Percentiles rank a stretch among this genome's conserved stretches.
Evolutionary conservation across 2,113 vertebrate genomes (phyloP).

Genomic region (Dipodomys ordii): DNA sequence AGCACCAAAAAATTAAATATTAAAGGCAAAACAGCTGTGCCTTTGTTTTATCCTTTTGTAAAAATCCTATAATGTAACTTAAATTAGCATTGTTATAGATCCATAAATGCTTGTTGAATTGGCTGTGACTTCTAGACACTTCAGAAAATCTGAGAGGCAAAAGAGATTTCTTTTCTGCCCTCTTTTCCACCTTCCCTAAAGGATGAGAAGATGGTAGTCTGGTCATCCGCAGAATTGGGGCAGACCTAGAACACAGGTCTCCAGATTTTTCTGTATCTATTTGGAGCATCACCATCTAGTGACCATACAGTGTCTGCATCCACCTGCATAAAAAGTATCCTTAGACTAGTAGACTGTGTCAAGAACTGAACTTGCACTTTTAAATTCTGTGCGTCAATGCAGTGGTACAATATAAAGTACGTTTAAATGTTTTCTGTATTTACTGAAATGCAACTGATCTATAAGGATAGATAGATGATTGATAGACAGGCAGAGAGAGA

Average conservation of each 20-base stretch:
- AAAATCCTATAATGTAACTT: background rate
- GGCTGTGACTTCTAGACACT: background rate
- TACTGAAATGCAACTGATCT: too few relatives aligned
- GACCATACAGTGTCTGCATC: background rate
- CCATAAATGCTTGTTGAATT: background rate
- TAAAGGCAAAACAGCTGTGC: background rate
- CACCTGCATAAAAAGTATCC: background rate
- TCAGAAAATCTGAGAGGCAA: background rate
- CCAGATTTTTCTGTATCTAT: background rate
- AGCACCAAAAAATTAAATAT: background rate
- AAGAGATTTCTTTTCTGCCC: background rate
- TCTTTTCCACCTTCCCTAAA: background rate
- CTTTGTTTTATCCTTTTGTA: background rate
- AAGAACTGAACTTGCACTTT: background rate
- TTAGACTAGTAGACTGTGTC: background rate
- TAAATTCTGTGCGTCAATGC: too few relatives aligned
- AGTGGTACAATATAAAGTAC: too few relatives aligned
- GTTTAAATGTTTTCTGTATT: too few relatives aligned
- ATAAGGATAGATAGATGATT: too few relatives aligned
- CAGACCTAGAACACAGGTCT: background rate
- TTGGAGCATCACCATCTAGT: background rate
- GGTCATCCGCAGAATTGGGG: background rate
- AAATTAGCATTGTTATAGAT: background rate
- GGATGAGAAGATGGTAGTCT: background rate
- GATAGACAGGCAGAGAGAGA: too few relatives aligned